Evolutionary conservation across 2,797 vertebrate genomes (phyloP).

Genomic region (Anisognathus igniventris): DNA sequence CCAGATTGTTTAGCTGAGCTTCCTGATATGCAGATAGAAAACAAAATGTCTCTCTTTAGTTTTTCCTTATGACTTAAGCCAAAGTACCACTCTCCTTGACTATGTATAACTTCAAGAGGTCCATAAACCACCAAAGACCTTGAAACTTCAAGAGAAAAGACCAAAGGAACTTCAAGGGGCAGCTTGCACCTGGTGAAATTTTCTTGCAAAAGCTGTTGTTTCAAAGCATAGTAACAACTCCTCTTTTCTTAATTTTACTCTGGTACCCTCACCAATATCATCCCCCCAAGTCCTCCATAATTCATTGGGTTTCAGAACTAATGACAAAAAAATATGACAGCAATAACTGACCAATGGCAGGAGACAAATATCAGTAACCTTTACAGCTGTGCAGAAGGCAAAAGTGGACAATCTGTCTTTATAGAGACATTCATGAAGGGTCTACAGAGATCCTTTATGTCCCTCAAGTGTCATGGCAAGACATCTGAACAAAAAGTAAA

Average conservation of each 20-base stretch:
- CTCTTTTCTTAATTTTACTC: neutral
- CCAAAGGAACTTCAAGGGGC: neutral
- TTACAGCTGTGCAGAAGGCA: neutral
- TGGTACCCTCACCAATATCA: neutral
- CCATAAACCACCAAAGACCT: neutral
- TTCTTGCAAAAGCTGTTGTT: neutral
- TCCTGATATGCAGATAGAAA: neutral
- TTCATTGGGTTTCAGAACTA: neutral
- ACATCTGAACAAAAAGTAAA: neutral
- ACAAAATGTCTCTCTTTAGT: neutral
- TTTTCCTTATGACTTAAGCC: neutral
- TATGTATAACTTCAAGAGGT: neutral
- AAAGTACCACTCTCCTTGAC: neutral
- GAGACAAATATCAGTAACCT: neutral
- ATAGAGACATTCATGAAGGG: neutral
- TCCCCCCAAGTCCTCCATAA: neutral
- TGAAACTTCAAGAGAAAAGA: neutral
- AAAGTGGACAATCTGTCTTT: neutral
- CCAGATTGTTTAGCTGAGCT: neutral
- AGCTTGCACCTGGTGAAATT: neutral
- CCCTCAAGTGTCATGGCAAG: neutral
- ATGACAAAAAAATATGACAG: neutral
- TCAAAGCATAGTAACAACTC: neutral
- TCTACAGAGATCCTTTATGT: neutral
- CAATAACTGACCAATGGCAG: neutral